Evolutionary conservation across 2,888 invertebrate genomes (phyloP), one percentile per base, ranked within the genome.

Genomic region (Zhuqinia jingwanae): DNA sequence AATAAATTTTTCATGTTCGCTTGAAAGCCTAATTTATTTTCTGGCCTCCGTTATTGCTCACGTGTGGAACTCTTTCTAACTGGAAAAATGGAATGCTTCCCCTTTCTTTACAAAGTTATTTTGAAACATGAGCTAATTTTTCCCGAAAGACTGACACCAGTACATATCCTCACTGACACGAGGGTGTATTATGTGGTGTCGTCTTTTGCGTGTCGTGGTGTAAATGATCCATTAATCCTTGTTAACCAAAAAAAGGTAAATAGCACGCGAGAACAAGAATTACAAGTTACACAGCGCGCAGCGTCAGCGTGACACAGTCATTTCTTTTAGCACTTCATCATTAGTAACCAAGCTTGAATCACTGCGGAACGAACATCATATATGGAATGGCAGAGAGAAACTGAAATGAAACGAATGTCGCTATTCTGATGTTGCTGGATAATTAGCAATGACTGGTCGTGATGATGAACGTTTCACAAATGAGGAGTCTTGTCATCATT

Each of bases 201-300:
- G 53, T 8, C 17, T n/a, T 53, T 53, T n/a, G 17, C 20, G 17
- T 15, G 20, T n/a, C 20, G n/a, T n/a, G n/a, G 53, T 53, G 53
- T 53, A 53, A 53, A 53, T 53, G 53, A 17, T 53, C 53, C 53
- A 53, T 53, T 53, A 53, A 53, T 53, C 53, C 53, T 53, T 53
- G 53, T 53, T 17, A 53, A 53, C 53, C 17, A 53, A 8, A 53
- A 53, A 8, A 53, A 17, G 53, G 47, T 47, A 47, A 47, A 47
- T n/a, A 47, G 47, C 11, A 47, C 11, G n/a, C 47, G 47, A 47
- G 58, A 8, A 56, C 56, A 56, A 56, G 56, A 56, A 20, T 17
- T n/a, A n/a, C n/a, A n/a, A n/a, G 17, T 17, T 8, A 56, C 17
- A 56, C 56, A n/a, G n/a, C n/a, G n/a, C n/a, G n/a, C n/a, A 36